These are phyloP conservation scores for Schrankia costaestrigalis DNA, from an alignment of 2,888 invertebrate genomes.

Conservation along the genomic window DNA sequence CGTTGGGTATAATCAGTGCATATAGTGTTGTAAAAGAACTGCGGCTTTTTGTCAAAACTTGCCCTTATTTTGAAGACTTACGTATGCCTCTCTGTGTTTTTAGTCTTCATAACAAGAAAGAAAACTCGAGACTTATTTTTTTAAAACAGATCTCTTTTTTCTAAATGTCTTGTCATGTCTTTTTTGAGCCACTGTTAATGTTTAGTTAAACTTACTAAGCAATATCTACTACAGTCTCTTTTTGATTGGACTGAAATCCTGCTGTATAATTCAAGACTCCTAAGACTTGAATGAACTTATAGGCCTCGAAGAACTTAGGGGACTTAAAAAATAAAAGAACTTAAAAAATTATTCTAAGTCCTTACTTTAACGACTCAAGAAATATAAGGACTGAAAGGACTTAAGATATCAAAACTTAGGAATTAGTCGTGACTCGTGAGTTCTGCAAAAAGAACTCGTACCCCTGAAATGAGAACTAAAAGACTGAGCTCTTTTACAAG, in stretches of 20 bases:
- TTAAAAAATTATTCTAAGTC: no score
- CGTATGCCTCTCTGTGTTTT: no score
- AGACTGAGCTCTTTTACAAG: conserved; percentile 5
- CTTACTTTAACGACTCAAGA: conserved; percentile 7
- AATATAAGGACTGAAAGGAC: conserved; percentile 5
- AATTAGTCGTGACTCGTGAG: conserved; percentile 3
- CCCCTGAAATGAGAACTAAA: conserved; percentile 5
- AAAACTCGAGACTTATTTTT: no score
- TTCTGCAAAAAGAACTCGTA: conserved; percentile 6
- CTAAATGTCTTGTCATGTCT: no score
- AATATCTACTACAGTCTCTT: not conserved
- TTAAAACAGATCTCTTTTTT: no score
- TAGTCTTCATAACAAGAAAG: no score
- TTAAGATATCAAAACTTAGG: conserved; percentile 4
- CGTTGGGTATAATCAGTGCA: no score
- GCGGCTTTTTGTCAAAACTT: no score
- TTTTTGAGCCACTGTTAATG: not conserved
- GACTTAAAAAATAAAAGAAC: conserved; percentile 1
- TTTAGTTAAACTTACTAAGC: not conserved
- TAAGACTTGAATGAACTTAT: conserved; percentile 3
- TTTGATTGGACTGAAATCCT: conserved; percentile 2
- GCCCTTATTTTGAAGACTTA: no score
- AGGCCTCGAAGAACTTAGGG: conserved; percentile 2
- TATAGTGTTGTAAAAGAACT: no score
- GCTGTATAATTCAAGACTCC: conserved; percentile 2